A percentile compares a stretch with the other conserved stretches of the same genome.
These are phyloP conservation scores for Epirrhoe tristata DNA, from an alignment of 2,888 invertebrate genomes.

Conservation along the genomic window DNA sequence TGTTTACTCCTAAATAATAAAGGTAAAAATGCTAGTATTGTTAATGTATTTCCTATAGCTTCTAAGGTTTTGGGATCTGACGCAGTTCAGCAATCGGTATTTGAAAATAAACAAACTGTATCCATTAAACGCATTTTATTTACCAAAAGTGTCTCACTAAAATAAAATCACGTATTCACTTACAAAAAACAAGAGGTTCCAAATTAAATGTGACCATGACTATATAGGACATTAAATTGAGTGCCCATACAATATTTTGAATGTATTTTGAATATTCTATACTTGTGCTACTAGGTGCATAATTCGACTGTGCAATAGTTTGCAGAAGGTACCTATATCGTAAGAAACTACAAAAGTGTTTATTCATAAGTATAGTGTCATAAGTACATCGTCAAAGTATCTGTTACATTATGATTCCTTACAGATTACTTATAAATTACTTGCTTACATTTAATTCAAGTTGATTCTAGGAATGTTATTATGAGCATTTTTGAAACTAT, in stretches of 20 bases:
- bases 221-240: conserved; percentile 65
- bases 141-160: conserved; percentile 70
- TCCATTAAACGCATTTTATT: conserved; percentile 68
- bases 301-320: conserved; percentile 31
- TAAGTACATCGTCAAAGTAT: conserved; percentile 50
- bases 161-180: conserved; percentile 72
- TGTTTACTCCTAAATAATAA: not conserved
- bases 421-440: not conserved
- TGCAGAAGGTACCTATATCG: conserved; percentile 22
- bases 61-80: conserved; percentile 47
- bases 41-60: conserved; percentile 39
- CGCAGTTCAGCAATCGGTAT: conserved; percentile 31
- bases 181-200: conserved; percentile 55
- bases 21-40: conserved; percentile 11
- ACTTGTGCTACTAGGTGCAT: conserved; percentile 51
- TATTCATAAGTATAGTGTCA: conserved; percentile 39
- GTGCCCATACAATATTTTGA: conserved; percentile 7
- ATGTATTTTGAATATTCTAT: conserved; percentile 19
- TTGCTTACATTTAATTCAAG: conserved; percentile 4
- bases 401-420: conserved; percentile 4
- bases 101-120: conserved; percentile 50
- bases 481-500: conserved; percentile 20
- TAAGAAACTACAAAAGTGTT: conserved; percentile 43
- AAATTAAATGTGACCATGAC: conserved; percentile 64
- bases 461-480: conserved; percentile 33